A percentile compares a stretch with the other conserved stretches of the same genome.
phyloP scores from a whole-genome alignment of 2,113 vertebrate genomes.

The Oryzias curvinotus region DNA sequence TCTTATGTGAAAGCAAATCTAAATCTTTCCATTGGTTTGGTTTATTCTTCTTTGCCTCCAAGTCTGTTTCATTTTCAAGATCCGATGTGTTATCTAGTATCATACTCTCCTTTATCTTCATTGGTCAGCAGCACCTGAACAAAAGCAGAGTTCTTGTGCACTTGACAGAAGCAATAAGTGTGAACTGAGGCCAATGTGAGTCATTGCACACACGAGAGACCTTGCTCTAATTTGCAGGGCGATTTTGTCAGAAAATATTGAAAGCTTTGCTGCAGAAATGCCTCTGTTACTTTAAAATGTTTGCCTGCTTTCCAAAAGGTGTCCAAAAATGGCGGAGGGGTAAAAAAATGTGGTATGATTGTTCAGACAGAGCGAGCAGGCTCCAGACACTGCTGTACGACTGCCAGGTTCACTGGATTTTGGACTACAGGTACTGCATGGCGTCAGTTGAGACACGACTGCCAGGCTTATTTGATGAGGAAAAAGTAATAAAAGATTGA shows the following conservation, averaged over 20 bases:
- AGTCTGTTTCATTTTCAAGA: constrained; percentile 27
- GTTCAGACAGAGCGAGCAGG: constrained; percentile 13
- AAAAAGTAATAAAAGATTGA: constrained; percentile 20
- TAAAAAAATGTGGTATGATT: constrained; percentile 23
- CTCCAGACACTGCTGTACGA: constrained; percentile 7
- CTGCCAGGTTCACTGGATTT: constrained; percentile 29
- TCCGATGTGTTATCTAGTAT: constrained; percentile 28
- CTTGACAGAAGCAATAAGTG: constrained; percentile 38
- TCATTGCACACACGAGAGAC: constrained; percentile 31
- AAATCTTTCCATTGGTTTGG: constrained; percentile 29
- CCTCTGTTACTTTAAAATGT: constrained; percentile 13
- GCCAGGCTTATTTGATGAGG: constrained; percentile 26
- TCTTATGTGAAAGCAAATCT: constrained; percentile 25
- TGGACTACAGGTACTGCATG: constrained; percentile 20
- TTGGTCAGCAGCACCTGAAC: constrained; percentile 1
- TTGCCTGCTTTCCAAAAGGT: constrained; percentile 9
- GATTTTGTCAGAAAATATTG: constrained; percentile 17
- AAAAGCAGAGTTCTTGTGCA: constrained; percentile 4
- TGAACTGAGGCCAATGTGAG: constrained; percentile 19
- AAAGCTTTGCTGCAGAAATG: constrained; percentile 8
- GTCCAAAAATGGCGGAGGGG: background rate
- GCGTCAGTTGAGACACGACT: constrained; percentile 32
- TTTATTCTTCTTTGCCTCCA: constrained; percentile 17
- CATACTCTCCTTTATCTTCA: constrained; percentile 4
- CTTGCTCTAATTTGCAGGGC: constrained; percentile 18